Conservation (phyloP, 2,888 invertebrate genomes). For the Campoplex capitator region DNA sequence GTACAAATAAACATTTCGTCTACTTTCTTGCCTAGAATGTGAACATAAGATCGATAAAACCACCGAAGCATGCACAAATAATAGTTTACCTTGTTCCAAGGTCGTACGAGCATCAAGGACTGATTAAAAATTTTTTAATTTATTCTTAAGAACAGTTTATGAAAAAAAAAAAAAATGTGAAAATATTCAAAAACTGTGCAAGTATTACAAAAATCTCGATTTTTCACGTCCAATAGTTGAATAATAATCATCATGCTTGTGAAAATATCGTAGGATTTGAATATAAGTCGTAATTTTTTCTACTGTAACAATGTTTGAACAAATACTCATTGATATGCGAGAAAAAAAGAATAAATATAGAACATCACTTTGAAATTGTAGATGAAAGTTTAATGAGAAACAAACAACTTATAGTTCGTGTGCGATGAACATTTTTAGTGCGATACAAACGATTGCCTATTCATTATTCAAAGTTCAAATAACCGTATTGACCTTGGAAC, state of each 20-base stretch:
- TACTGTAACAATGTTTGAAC: not conserved
- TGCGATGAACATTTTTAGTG: too few relatives aligned
- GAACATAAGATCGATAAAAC: constrained; percentile 79
- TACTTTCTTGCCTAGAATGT: constrained; percentile 83
- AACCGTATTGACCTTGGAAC: constrained; percentile 21
- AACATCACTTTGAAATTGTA: not conserved
- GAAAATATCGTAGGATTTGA: not conserved
- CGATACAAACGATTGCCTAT: not conserved
- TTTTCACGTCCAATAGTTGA: not conserved
- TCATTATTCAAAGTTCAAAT: not conserved
- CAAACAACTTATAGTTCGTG: too few relatives aligned
- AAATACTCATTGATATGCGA: not conserved
- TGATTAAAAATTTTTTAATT: not conserved
- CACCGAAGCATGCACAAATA: constrained; percentile 78
- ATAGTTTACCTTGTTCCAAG: constrained; percentile 46
- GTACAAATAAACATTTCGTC: constrained; percentile 79
- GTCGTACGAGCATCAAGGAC: not conserved
- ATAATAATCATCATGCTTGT: not conserved
- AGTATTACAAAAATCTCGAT: not conserved
- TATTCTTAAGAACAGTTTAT: too few relatives aligned
- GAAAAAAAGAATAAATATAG: not conserved
- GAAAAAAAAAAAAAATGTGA: too few relatives aligned
- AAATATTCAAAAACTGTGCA: too few relatives aligned
- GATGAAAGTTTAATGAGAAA: too few relatives aligned
- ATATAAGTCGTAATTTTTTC: not conserved